Conservation (phyloP, 2,888 invertebrate genomes). For the Peribatodes rhomboidaria region DNA sequence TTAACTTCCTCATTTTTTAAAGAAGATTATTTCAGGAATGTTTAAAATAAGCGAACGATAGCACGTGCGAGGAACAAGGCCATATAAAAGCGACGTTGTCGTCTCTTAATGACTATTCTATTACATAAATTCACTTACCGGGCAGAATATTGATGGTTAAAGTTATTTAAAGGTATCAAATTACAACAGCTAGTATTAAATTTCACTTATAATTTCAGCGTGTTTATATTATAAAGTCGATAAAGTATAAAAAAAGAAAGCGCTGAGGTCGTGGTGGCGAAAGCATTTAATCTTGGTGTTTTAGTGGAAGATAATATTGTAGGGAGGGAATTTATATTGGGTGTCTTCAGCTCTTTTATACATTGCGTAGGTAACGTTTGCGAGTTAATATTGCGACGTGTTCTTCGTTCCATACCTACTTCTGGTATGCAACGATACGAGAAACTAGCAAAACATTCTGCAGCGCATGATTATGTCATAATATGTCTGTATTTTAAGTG, state of each 20-base stretch:
- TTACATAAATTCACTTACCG: background rate
- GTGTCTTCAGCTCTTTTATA: constrained; percentile 20
- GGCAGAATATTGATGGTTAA: background rate
- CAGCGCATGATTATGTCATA: background rate
- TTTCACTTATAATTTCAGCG: background rate
- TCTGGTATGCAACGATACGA: background rate
- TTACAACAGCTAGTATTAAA: background rate
- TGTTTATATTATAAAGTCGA: background rate
- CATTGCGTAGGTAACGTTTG: constrained; percentile 8
- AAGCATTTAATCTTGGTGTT: constrained; percentile 35
- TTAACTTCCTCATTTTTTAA: too few relatives aligned
- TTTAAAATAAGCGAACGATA: too few relatives aligned
- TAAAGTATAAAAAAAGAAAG: constrained; percentile 18
- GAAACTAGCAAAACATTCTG: background rate
- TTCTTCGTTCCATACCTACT: too few relatives aligned
- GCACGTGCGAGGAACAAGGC: too few relatives aligned
- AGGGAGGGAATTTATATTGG: constrained; percentile 47
- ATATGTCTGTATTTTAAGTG: too few relatives aligned
- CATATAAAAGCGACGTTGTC: too few relatives aligned
- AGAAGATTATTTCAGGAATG: too few relatives aligned
- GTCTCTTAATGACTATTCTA: too few relatives aligned
- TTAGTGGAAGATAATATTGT: constrained; percentile 37
- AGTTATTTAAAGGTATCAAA: background rate
- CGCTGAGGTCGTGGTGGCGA: background rate
- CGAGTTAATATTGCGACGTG: constrained; percentile 2